Evolutionary conservation across 2,888 invertebrate genomes (phyloP), one percentile per base, ranked within the genome.

Genomic region (Zygogramma bicolorata): DNA sequence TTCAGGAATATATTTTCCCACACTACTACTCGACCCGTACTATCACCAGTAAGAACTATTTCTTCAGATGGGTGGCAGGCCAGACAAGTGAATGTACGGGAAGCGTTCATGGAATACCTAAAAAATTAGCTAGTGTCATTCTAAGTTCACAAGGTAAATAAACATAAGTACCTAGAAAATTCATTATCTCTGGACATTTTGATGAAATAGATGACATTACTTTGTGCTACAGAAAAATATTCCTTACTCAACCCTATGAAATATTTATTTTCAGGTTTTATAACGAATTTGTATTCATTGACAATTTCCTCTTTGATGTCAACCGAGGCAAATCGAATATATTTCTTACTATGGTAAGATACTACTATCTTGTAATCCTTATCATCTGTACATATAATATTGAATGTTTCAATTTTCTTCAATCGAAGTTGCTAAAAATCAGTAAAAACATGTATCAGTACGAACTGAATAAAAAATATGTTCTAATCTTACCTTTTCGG

Each of bases 11-110:
- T 85, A 68, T 88, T 86, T 62, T 88, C 90, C 92, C 93, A 94
- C 10, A 93, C 81, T 18, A 91, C 81, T 18, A 94, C 89, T 69
- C 91, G 88, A 0, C 95, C 95, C 42, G 87, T 86, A 40, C 87
- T 88, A 86, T 93, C 92, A 8, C 94, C 95, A 0, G 92, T 92
- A 2, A 93, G 92, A 8, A 94, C 87, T 79, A 90, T 87, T 78
- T 90, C 87, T 70, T 93, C 91, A 20, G 85, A 86, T 0, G 93
- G 93, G 87, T 94, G 94, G 69, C 92, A 90, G 0, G 90, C 89
- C 3, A 95, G 87, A 77, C 91, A 92, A 0, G 92, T 93, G 42
- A 93, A 88, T 0, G 77, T 76, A 59, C 79, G 69, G 15, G 70
- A 76, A n/a, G 77, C 63, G 18, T 77, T 66, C 18, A 80, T 79